Conservation (phyloP, 2,888 invertebrate species). For the Melipona bicolor region DNA sequence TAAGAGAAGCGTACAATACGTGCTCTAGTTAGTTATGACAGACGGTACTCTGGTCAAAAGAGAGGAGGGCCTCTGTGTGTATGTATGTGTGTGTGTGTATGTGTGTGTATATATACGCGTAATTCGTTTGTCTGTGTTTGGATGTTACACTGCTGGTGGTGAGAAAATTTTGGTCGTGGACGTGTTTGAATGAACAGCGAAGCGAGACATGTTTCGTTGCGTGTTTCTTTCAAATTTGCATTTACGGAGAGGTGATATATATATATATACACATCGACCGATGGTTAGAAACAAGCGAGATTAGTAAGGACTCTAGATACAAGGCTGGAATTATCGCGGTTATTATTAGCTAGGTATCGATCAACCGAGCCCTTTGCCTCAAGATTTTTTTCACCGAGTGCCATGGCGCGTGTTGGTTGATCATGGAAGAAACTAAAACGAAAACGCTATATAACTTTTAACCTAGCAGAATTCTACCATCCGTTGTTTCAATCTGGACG, state of each 20-base stretch:
- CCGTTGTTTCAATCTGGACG: neutral
- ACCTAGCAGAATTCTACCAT: neutral
- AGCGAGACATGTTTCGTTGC: slow-evolving; percentile 21
- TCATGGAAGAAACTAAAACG: too few species aligned
- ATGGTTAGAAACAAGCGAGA: neutral
- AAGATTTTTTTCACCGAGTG: neutral
- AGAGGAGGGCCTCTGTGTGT: slow-evolving; percentile 6
- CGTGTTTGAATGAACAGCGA: slow-evolving; percentile 25
- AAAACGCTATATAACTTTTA: too few species aligned
- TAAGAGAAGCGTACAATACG: slow-evolving; percentile 83
- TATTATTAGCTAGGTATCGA: neutral
- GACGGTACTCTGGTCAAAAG: slow-evolving; percentile 64
- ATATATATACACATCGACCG: neutral
- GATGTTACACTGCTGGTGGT: slow-evolving; percentile 44
- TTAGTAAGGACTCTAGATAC: neutral
- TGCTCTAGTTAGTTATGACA: slow-evolving; percentile 75
- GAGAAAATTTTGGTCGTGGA: slow-evolving; percentile 28
- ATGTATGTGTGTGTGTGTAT: neutral
- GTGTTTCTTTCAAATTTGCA: neutral
- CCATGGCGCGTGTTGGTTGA: too few species aligned
- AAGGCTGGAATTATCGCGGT: neutral
- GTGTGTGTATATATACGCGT: neutral
- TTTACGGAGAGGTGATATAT: neutral
- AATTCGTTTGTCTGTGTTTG: neutral
- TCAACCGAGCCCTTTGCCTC: neutral